Evolutionary conservation across 23 tunicate species (phyloP).

Genomic region (Pegea sp.): DNA sequence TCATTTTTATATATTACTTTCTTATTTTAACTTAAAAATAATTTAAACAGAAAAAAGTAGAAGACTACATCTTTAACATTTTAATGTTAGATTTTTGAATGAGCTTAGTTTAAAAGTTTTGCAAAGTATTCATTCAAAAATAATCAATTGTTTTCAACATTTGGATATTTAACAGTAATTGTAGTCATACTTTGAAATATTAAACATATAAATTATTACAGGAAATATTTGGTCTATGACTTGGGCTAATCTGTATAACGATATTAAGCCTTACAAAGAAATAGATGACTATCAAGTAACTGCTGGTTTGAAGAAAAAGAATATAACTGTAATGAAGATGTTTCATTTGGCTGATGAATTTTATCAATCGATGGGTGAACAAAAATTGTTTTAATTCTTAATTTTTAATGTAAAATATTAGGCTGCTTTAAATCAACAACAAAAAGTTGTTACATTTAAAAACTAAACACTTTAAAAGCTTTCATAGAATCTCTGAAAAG

Average conservation of each 20-base stretch:
- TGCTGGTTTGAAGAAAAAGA: constrained; percentile 23
- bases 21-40: too few species aligned
- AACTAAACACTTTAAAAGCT: too few species aligned
- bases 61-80: too few species aligned
- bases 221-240: constrained; percentile 85
- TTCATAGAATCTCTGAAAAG: too few species aligned
- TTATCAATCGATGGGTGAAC: constrained; percentile 56
- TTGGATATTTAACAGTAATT: neutral
- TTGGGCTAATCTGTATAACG: constrained; percentile 36
- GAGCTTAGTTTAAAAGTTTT: too few species aligned
- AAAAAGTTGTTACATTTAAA: too few species aligned
- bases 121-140: too few species aligned
- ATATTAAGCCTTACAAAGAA: constrained; percentile 21
- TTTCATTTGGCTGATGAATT: constrained; percentile 54
- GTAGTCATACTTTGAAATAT: neutral
- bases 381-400: neutral
- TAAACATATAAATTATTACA: neutral
- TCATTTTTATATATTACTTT: too few species aligned
- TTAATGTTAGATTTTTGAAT: too few species aligned
- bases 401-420: too few species aligned
- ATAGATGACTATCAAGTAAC: constrained; percentile 24
- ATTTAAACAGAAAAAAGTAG: too few species aligned
- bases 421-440: too few species aligned
- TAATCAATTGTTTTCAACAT: constrained; percentile 1
- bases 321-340: constrained; percentile 32